Conservation (phyloP, 23 tunicate genomes). For the Trididemnum clinides region DNA sequence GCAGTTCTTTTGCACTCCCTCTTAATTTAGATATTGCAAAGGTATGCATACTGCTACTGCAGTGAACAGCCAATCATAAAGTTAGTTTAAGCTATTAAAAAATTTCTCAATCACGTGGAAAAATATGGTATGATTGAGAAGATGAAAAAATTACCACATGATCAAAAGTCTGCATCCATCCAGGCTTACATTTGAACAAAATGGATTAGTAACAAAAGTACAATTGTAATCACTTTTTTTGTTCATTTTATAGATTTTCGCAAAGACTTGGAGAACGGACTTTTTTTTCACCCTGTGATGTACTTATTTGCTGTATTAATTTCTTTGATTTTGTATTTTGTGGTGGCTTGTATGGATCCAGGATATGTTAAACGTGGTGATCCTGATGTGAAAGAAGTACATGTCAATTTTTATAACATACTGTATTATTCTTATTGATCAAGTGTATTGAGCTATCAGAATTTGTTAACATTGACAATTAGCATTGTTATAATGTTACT, state of each 20-base stretch:
- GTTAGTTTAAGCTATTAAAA: not conserved
- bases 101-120: no score
- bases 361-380: constrained; percentile 79
- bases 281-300: constrained; percentile 27
- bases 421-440: no score
- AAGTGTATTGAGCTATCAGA: no score
- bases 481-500: no score
- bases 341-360: constrained; percentile 91
- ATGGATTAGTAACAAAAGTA: not conserved
- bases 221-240: not conserved
- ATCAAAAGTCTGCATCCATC: not conserved
- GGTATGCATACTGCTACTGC: no score
- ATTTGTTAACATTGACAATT: no score
- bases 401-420: no score
- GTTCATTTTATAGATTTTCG: constrained; percentile 59
- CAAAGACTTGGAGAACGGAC: constrained; percentile 30
- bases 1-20: no score
- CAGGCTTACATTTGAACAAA: not conserved
- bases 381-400: constrained; percentile 78
- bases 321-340: constrained; percentile 70
- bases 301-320: constrained; percentile 37
- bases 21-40: no score
- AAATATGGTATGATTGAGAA: no score
- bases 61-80: not conserved
- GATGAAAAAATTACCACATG: not conserved